Base-by-base conservation (phyloP, 2,113 vertebrate species). In the Seriola quinqueradiata region DNA sequence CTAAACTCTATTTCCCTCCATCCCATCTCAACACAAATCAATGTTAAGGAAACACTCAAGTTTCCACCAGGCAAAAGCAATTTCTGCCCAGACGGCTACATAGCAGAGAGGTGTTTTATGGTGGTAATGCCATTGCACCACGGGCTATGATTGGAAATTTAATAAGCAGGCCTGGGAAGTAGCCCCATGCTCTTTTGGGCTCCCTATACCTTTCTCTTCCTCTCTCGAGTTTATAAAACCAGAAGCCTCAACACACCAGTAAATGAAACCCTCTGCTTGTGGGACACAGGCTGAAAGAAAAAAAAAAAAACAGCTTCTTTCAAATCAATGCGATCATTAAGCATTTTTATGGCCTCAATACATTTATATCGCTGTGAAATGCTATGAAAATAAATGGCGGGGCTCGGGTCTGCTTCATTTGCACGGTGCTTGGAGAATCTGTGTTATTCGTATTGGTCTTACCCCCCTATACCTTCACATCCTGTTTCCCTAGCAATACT, bases 111-210 rank as follows among this genome's bases (percentile, higher is more conserved):
- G 90, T 94, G 90, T 91, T 95, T 94, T 93, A 93, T 87, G 86
- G 90, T 57, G 81, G 75, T 90, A 91, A 93, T 88, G 90, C 89
- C 87, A 69, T 40, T 80, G 83, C 89, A 86, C 90, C 81, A 70
- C 71, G 68, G 91, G 90, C 90, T 87, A 89, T 93, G 93, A 95
- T 94, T 94, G 94, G 89, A 93, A 92, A 93, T 95, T 90, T 94
- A 94, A 94, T 95, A 92, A 93, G 92, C 79, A 88, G 86, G 63
- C 83, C 81, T 77, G 50, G 84, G 87, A 87, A 91, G 91, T 85
- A 89, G 89, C 82, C 90, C 79, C 32, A 14, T 86, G 87, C 84
- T 90, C 90, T 90, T 91, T 84, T 59, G 46, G 81, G 48, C 63
- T 68, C 81, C 52, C 65, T 21, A 55, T 81, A 89, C 82, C 68